These are phyloP conservation scores for Rotaria socialis DNA, from an alignment of 2,888 invertebrate genomes.

Conservation along the genomic window DNA sequence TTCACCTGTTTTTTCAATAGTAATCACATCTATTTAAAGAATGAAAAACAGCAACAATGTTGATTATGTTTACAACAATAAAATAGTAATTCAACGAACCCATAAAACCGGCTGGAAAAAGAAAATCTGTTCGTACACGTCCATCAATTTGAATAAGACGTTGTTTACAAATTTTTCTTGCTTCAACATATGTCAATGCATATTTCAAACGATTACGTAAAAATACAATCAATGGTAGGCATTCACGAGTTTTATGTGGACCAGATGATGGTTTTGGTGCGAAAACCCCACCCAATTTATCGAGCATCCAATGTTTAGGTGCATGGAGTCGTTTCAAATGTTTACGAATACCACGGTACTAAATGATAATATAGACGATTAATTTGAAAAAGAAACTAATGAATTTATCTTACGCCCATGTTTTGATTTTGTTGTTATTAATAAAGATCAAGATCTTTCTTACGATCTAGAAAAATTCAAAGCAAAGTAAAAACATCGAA, in stretches of 20 bases:
- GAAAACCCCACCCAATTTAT: constrained; percentile 94
- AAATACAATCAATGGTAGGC: constrained; percentile 89
- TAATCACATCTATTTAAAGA: constrained; percentile 80
- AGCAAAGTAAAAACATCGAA: constrained; percentile 29
- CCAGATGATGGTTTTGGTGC: constrained; percentile 95
- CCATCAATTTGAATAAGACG: constrained; percentile 95
- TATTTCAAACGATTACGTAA: constrained; percentile 94
- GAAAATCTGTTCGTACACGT: constrained; percentile 92
- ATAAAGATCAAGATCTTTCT: constrained; percentile 26
- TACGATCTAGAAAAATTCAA: neutral
- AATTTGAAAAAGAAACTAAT: neutral
- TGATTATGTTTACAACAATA: no score
- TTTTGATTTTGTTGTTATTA: neutral
- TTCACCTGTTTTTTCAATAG: constrained; percentile 95
- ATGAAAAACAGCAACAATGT: no score
- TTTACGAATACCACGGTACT: constrained; percentile 93
- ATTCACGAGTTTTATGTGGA: constrained; percentile 94
- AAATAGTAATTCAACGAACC: constrained; percentile 64
- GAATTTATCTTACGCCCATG: neutral
- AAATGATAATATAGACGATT: neutral
- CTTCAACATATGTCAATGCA: constrained; percentile 90
- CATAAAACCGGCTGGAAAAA: constrained; percentile 97
- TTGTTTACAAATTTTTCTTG: constrained; percentile 95
- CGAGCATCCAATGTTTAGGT: constrained; percentile 99
- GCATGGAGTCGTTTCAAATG: constrained; percentile 98